Base-by-base conservation (phyloP, 2,888 invertebrate species). In the Watsonalla binaria region DNA sequence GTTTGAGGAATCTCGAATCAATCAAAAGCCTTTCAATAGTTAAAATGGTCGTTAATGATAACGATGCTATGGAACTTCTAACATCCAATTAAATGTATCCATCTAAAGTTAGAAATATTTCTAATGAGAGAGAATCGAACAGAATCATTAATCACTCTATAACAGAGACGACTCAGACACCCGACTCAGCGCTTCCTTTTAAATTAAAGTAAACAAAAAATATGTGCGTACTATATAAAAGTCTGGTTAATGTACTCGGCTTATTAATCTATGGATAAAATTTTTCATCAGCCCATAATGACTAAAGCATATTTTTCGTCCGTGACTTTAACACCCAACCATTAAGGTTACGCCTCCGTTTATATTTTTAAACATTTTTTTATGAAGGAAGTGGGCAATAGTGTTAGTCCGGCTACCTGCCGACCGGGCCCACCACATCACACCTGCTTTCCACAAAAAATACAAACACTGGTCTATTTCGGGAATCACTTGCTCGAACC, bases 371-470 rank as follows among this genome's bases (percentile, higher is more conserved):
- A 68, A 65, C 61, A 14, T 65, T 72, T 78, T 77, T 85, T 84
- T 79, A 80, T 80, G 65, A 71, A 84, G 87, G 85, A 87, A 86
- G 81, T 84, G 82, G 84, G 76, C 79, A 81, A 78, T 75, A 76
- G 74, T 78, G 78, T 78, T 78, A 76, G 73, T 70, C 73, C 62
- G 67, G 72, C 82, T 85, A 84, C 84, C 82, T 83, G 82, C 73
- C 61, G 74, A 64, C 60, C 68, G 68, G 68, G 65, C 67, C 62
- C 59, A 64, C 74, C 65, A 63, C 62, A 64, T 68, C 72, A 76
- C 88, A 87, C 87, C 88, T 87, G 84, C 82, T 83, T 74, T 79
- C 70, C 66, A 85, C 74, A 87, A 86, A 88, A 85, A 82, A 84
- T 78, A 78, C 75, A 87, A 83, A 83, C 82, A 78, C 62, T 63